phyloP scores from a whole-genome alignment of 2,888 invertebrate species.

The Galerucella calmariensis region DNA sequence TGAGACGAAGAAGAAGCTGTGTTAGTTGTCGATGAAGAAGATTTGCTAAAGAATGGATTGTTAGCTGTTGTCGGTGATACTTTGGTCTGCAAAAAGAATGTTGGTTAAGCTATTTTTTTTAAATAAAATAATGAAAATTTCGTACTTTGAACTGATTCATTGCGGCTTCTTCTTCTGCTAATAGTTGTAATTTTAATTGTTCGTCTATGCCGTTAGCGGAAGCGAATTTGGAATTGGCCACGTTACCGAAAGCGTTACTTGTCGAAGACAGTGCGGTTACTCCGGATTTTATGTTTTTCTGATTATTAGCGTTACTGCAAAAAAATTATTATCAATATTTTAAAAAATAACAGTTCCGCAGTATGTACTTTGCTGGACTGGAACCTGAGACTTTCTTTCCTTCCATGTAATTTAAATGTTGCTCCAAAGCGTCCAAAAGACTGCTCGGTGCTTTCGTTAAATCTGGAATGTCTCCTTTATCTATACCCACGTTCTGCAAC shows the following conservation, averaged over 20 bases:
- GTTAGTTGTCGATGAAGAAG: constrained; percentile 56
- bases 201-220: constrained; percentile 83
- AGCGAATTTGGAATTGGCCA: constrained; percentile 65
- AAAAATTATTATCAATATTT: constrained; percentile 22
- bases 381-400: constrained; percentile 76
- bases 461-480: constrained; percentile 98
- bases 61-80: constrained; percentile 79
- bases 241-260: constrained; percentile 88
- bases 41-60: constrained; percentile 81
- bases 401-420: constrained; percentile 92
- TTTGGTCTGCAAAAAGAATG: constrained; percentile 71
- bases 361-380: constrained; percentile 3
- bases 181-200: constrained; percentile 82
- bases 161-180: constrained; percentile 96
- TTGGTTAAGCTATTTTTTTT: too few species aligned
- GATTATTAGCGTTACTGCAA: constrained; percentile 71
- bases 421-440: constrained; percentile 94
- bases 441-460: constrained; percentile 98
- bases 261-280: constrained; percentile 89
- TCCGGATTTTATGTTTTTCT: constrained; percentile 90
- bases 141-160: constrained; percentile 94
- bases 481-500: constrained; percentile 89
- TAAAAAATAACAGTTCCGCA: not conserved
- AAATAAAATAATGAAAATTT: not conserved
- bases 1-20: constrained; percentile 50